These are phyloP conservation scores for Circaetus gallicus DNA, from an alignment of 2,113 vertebrate species.

Conservation along the genomic window DNA sequence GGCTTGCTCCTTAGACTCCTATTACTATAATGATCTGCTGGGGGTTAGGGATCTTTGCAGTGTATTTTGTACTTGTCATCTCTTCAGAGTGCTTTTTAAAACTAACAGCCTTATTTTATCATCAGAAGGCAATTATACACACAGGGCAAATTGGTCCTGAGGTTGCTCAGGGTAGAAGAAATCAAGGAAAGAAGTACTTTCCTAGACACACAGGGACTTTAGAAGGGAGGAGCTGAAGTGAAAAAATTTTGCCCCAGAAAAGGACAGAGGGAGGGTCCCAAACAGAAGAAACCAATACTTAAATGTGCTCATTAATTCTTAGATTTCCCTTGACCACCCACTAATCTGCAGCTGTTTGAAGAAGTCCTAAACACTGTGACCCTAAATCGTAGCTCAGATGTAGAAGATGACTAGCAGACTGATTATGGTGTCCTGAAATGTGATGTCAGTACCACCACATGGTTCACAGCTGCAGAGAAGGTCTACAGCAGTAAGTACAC, in stretches of 20 bases:
- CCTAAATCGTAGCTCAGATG: constrained; percentile 68
- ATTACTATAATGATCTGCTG: background rate
- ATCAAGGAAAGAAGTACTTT: background rate
- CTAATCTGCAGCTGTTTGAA: constrained; percentile 65
- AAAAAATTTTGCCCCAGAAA: background rate
- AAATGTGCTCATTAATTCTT: background rate
- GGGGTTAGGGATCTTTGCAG: background rate
- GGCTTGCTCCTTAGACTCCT: background rate
- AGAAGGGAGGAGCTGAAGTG: background rate
- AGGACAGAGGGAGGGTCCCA: background rate
- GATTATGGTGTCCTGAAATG: constrained; percentile 69
- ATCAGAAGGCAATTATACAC: background rate
- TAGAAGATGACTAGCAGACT: constrained; percentile 33
- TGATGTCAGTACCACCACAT: constrained; percentile 58
- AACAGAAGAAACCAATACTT: background rate
- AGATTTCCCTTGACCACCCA: constrained; percentile 62
- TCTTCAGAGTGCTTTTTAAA: background rate
- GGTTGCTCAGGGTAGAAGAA: background rate
- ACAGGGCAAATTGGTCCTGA: background rate
- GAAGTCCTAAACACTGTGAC: constrained; percentile 66
- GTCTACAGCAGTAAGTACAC: constrained; percentile 70
- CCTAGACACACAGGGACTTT: background rate
- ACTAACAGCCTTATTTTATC: background rate
- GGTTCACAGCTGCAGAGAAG: constrained; percentile 56
- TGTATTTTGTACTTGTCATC: background rate